These are phyloP conservation scores for Zygothrica quintamaculata DNA, from an alignment of 2,888 invertebrate species.

Conservation along the genomic window DNA sequence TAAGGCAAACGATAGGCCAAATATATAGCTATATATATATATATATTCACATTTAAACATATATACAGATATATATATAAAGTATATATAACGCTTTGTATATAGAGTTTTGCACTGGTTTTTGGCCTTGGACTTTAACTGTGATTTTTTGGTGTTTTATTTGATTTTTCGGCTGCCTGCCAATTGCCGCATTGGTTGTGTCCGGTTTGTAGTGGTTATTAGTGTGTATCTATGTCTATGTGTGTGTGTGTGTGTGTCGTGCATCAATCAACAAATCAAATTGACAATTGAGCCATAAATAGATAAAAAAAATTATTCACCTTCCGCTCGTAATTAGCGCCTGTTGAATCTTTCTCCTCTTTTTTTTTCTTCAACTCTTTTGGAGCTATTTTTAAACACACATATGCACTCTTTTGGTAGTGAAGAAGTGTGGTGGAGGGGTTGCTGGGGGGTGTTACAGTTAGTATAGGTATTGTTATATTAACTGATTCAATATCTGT, in stretches of 20 bases:
- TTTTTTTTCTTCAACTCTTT: no score
- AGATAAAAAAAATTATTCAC: constrained; percentile 39
- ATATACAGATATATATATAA: no score
- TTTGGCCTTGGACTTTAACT: constrained; percentile 31
- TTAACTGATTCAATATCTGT: no score
- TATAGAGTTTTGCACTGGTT: constrained; percentile 9
- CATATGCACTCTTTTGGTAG: constrained; percentile 1
- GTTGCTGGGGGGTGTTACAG: no score
- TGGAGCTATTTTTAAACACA: constrained; percentile 59
- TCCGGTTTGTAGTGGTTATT: background rate
- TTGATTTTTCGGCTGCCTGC: no score
- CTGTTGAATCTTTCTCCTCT: no score
- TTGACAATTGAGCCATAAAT: constrained; percentile 49
- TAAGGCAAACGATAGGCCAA: constrained; percentile 4
- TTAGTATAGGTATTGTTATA: no score
- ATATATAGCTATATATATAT: background rate
- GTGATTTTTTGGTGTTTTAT: constrained; percentile 10
- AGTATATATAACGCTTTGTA: no score
- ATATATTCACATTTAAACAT: no score
- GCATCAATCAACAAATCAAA: background rate
- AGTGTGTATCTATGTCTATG: background rate
- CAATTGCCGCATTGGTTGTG: no score
- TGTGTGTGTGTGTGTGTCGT: background rate
- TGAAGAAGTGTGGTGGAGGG: background rate
- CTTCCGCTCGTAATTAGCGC: constrained; percentile 56